A percentile compares a stretch with the other conserved stretches of the same genome.
Conservation (phyloP, 2,888 invertebrate genomes). For the Thysanoteuthis rhombus region DNA sequence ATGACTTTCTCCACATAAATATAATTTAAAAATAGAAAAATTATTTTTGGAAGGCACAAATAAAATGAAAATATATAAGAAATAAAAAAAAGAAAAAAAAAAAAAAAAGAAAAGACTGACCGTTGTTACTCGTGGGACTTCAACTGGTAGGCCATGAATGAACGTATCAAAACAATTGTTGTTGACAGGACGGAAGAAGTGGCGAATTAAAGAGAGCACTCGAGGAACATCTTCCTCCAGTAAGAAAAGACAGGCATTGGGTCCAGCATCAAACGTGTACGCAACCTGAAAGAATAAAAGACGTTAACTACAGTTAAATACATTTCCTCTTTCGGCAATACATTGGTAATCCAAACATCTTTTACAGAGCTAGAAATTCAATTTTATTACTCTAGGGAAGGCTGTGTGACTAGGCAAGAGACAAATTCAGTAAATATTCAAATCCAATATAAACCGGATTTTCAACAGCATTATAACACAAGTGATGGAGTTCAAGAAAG, state of each 20-base stretch:
- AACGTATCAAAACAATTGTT: constrained; percentile 38
- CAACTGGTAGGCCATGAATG: constrained; percentile 42
- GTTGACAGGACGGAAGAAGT: constrained; percentile 76
- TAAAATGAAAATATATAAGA: background rate
- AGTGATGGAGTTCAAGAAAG: no score
- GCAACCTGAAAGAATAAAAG: constrained; percentile 74
- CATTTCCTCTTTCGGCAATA: background rate
- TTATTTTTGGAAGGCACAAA: no score
- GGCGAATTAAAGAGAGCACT: constrained; percentile 76
- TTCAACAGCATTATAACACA: no score
- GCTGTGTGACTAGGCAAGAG: no score
- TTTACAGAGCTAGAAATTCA: no score
- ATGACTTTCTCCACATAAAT: background rate
- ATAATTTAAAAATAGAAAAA: background rate
- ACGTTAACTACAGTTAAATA: background rate
- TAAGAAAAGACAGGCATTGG: constrained; percentile 92
- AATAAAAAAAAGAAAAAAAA: constrained; percentile 30
- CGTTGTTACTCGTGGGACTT: background rate
- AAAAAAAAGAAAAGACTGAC: background rate
- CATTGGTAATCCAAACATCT: no score
- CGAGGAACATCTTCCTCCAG: constrained; percentile 79
- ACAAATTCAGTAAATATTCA: no score
- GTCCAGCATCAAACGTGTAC: constrained; percentile 98
- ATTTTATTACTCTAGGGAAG: no score
- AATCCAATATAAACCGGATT: no score